Base-by-base conservation (phyloP, 2,888 invertebrate genomes). In the Hyposoter dolosus region DNA sequence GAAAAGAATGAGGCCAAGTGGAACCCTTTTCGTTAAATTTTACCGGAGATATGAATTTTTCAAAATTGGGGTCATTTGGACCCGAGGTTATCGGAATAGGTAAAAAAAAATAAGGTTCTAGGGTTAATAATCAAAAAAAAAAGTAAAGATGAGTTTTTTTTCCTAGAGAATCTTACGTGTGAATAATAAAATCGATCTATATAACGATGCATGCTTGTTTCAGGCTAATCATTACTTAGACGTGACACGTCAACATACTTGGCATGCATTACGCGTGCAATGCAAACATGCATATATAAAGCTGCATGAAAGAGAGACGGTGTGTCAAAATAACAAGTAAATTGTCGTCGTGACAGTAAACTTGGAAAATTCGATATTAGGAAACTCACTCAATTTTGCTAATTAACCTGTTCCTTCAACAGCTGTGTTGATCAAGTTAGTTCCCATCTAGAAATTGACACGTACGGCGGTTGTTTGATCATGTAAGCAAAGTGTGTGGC, bases 171-270 rank as follows among this genome's bases (percentile, higher is more conserved):
- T 63, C n/a, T 19, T 17, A n/a, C 60, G 23, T 28, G 10, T 23
- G 10, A 28, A 35, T 50, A 35, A 35, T 10, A 4, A 28, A 35
- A 28, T 17, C 60, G 76, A 40, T 17, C 15, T 77, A 50, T 77
- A 50, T 82, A 80, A 82, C 75, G 60, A 56, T 72, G 19, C 43
- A n/a, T 23, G 47, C 69, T 53, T 66, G 69, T 45, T 83, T 10
- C 12, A 12, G 53, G 9, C 63, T 56, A 60, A 66, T 90, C 89
- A 89, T 89, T 90, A 91, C 90, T 89, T 89, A 90, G 88, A 90
- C 90, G 90, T 92, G 92, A 92, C 92, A 91, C 92, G 89, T 89
- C 89, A 89, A 89, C 90, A 90, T 92, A 90, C 91, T 93, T 92
- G 91, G 90, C 92, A 93, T 92, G 92, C 92, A 92, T 92, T 90